Conservation (phyloP, 2,888 invertebrate genomes). For the Anagyrus pseudococci region DNA sequence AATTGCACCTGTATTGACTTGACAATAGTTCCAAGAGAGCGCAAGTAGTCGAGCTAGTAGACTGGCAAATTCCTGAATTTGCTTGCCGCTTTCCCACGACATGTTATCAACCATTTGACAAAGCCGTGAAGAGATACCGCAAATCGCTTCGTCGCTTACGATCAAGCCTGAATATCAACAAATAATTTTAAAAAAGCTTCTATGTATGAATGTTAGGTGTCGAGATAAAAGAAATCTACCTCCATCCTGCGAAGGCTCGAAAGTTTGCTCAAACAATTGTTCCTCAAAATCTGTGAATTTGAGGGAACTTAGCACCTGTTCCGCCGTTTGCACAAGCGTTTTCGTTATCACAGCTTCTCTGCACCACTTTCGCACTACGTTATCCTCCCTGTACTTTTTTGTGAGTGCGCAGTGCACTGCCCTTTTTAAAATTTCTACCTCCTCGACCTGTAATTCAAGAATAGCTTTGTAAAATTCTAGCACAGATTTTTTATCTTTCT, state of each 20-base stretch:
- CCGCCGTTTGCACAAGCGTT: slow-evolving; percentile 59
- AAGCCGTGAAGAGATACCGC: slow-evolving; percentile 59
- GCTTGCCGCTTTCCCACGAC: slow-evolving; percentile 35
- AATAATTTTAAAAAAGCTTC: slow-evolving; percentile 11
- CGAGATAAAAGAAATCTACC: slow-evolving; percentile 53
- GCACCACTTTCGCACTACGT: slow-evolving; percentile 63
- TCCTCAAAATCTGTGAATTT: slow-evolving; percentile 43
- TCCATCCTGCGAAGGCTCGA: slow-evolving; percentile 56
- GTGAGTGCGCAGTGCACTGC: slow-evolving; percentile 56
- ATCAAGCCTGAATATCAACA: slow-evolving; percentile 59
- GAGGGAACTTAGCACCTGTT: slow-evolving; percentile 44
- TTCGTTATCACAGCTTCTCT: slow-evolving; percentile 59
- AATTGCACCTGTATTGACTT: slow-evolving; percentile 42
- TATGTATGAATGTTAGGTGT: background rate
- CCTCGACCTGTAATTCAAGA: slow-evolving; percentile 44
- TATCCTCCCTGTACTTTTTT: slow-evolving; percentile 61
- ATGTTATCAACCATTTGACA: slow-evolving; percentile 51
- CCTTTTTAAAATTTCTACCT: slow-evolving; percentile 44
- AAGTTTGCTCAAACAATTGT: slow-evolving; percentile 49
- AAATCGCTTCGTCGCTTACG: slow-evolving; percentile 58
- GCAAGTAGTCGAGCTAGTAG: slow-evolving; percentile 46
- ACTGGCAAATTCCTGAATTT: slow-evolving; percentile 39
- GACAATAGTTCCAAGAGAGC: slow-evolving; percentile 46
- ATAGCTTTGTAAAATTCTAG: background rate
- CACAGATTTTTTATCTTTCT: background rate